Conservation (phyloP, 1,140 invertebrate genomes). For the Gryllus bimaculatus region DNA sequence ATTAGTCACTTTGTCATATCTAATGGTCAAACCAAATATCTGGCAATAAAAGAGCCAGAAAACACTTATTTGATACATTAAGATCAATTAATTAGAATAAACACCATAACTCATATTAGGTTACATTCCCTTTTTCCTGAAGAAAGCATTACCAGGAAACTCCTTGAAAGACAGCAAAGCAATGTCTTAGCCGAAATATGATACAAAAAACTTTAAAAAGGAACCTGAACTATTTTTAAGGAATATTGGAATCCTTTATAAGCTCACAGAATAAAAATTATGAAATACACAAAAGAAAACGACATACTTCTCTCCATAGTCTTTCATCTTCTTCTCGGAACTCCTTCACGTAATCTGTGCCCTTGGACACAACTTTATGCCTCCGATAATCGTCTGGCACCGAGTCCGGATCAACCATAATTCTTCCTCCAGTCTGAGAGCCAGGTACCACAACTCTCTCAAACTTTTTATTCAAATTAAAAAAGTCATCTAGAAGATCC, state of each 20-base stretch:
- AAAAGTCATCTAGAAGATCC: constrained; percentile 12
- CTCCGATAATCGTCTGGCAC: not conserved
- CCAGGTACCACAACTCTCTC: constrained; percentile 9
- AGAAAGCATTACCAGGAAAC: too few relatives aligned
- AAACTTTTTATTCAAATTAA: constrained; percentile 11
- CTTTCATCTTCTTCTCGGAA: not conserved
- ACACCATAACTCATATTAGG: too few relatives aligned
- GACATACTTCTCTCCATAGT: not conserved
- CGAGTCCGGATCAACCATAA: not conserved
- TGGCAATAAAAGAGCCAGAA: too few relatives aligned
- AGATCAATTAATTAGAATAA: too few relatives aligned
- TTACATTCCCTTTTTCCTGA: too few relatives aligned
- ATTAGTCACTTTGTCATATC: too few relatives aligned
- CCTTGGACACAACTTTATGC: not conserved
- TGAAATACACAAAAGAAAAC: not conserved
- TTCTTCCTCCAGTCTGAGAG: not conserved
- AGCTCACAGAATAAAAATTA: not conserved
- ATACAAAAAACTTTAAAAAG: too few relatives aligned
- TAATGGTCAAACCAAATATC: too few relatives aligned
- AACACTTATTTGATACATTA: too few relatives aligned
- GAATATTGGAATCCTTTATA: not conserved
- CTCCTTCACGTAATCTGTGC: not conserved
- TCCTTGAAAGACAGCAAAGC: too few relatives aligned
- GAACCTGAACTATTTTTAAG: too few relatives aligned
- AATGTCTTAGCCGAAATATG: too few relatives aligned